These are phyloP conservation scores for Zhuqinia jingwanae DNA, from an alignment of 2,888 invertebrate species.

Conservation along the genomic window DNA sequence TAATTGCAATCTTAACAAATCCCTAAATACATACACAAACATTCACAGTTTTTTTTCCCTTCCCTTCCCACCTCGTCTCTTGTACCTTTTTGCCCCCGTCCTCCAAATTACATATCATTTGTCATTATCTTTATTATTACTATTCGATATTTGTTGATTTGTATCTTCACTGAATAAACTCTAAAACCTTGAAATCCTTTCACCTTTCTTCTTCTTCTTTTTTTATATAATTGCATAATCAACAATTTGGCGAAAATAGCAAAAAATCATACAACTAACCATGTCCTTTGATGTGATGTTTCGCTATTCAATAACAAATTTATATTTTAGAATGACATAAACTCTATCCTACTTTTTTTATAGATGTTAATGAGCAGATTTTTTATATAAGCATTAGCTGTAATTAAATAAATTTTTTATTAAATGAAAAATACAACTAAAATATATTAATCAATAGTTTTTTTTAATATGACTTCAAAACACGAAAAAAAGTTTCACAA, in stretches of 20 bases:
- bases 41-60: slow-evolving; percentile 9
- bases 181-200: no score
- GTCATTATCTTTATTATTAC: not conserved
- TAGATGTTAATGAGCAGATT: no score
- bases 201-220: no score
- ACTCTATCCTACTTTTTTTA: no score
- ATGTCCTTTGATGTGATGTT: no score
- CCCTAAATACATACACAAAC: slow-evolving; percentile 1
- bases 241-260: not conserved
- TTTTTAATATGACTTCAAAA: not conserved
- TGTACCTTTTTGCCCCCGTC: not conserved
- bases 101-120: not conserved
- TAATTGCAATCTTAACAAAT: not conserved
- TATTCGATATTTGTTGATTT: not conserved
- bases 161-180: not conserved
- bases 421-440: not conserved
- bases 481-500: not conserved
- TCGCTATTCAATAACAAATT: not conserved
- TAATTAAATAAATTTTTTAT: no score
- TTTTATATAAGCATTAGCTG: no score
- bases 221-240: not conserved
- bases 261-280: no score
- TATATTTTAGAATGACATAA: no score
- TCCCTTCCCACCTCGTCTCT: not conserved
- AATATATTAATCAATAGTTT: not conserved